Conservation (phyloP, 2,888 invertebrate species). For the Silvanus unidentatus region DNA sequence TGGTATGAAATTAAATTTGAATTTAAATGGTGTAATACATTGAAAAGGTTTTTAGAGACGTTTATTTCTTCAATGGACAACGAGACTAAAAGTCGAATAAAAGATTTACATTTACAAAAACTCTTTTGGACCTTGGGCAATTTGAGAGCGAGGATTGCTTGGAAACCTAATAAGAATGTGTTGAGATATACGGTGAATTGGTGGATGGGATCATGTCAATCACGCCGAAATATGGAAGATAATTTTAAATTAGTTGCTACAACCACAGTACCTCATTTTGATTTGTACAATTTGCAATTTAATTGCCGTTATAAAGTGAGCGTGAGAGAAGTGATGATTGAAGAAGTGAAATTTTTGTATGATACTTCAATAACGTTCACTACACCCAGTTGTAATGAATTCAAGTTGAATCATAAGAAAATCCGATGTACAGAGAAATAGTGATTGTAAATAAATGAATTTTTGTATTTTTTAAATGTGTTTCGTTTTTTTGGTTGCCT, state of each 20-base stretch:
- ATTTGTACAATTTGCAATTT: constrained; percentile 54
- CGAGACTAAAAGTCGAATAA: constrained; percentile 24
- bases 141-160: constrained; percentile 37
- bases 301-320: constrained; percentile 53
- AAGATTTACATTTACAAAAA: constrained; percentile 38
- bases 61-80: too few relatives aligned
- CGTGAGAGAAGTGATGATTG: constrained; percentile 44
- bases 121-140: constrained; percentile 38
- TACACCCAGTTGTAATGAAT: constrained; percentile 49
- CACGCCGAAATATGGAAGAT: constrained; percentile 40
- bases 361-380: constrained; percentile 51
- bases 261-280: constrained; percentile 53
- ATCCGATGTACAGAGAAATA: constrained; percentile 15
- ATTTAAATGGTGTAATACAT: too few relatives aligned
- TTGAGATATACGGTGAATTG: constrained; percentile 39
- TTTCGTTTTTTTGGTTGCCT: constrained; percentile 1
- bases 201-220: constrained; percentile 42
- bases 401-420: constrained; percentile 21
- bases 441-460: constrained; percentile 6
- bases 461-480: background rate
- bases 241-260: constrained; percentile 49
- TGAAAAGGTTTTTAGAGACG: background rate
- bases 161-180: constrained; percentile 32
- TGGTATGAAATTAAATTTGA: constrained; percentile 22
- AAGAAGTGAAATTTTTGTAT: constrained; percentile 31